phyloP scores from a whole-genome alignment of 1,140 invertebrate species.

The Epicauta chinensis region DNA sequence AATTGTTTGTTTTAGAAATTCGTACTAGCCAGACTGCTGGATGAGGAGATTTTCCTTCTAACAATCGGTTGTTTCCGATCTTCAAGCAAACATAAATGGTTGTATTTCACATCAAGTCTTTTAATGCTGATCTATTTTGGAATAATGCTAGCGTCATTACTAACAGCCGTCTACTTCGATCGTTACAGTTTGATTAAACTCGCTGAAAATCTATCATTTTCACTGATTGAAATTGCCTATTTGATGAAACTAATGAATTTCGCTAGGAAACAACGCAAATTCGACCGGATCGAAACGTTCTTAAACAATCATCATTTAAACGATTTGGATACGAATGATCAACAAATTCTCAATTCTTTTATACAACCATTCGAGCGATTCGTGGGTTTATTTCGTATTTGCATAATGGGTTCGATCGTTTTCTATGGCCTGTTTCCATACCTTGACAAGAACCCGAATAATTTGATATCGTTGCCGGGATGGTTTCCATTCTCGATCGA shows the following conservation, averaged over 20 bases:
- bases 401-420: slow-evolving; percentile 1
- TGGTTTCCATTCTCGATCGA: slow-evolving; percentile 16
- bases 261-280: background rate
- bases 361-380: background rate
- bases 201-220: slow-evolving; percentile 14
- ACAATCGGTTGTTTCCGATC: background rate
- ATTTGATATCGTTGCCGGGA: slow-evolving; percentile 11
- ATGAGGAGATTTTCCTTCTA: slow-evolving; percentile 1
- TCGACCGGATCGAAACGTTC: background rate
- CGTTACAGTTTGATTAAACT: slow-evolving; percentile 8
- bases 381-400: background rate
- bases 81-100: background rate
- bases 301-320: slow-evolving; percentile 2
- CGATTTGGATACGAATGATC: background rate
- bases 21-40: background rate
- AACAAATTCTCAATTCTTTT: background rate
- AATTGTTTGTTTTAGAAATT: slow-evolving; percentile 6
- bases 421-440: slow-evolving; percentile 18
- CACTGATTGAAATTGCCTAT: slow-evolving; percentile 13
- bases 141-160: slow-evolving; percentile 4
- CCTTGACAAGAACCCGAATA: slow-evolving; percentile 9
- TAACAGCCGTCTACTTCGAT: slow-evolving; percentile 2
- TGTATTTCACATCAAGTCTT: background rate
- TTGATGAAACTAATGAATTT: background rate
- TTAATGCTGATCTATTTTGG: background rate